Evolutionary conservation across 2,888 invertebrate species (phyloP).

Genomic region (Scaptomyza reducta): DNA sequence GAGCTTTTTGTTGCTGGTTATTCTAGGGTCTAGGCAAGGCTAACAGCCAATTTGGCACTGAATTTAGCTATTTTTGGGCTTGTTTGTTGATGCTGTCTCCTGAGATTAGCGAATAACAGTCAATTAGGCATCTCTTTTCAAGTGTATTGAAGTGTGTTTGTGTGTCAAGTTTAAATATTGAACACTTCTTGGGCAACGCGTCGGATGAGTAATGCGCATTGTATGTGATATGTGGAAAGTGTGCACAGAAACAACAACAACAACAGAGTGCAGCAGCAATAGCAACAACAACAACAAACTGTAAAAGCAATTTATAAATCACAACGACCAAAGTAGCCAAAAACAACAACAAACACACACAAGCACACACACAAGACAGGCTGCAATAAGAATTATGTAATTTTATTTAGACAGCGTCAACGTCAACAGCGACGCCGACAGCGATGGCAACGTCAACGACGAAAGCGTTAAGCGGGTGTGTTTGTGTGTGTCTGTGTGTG

Average conservation of each 20-base stretch:
- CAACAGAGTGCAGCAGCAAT: neutral
- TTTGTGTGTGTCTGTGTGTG: conserved; percentile 23
- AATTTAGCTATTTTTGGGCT: conserved; percentile 2
- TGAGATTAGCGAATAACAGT: conserved; percentile 19
- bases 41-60: conserved; percentile 21
- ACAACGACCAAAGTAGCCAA: conserved; percentile 20
- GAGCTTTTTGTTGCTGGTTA: conserved; percentile 5
- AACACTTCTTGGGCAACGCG: conserved; percentile 58
- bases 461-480: conserved; percentile 10
- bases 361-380: conserved; percentile 18
- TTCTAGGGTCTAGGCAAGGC: conserved; percentile 19
- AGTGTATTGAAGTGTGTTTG: conserved; percentile 10
- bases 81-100: conserved; percentile 7
- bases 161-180: conserved; percentile 69
- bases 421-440: conserved; percentile 25
- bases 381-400: conserved; percentile 67
- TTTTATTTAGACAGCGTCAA: conserved; percentile 52
- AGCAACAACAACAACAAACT: conserved; percentile 23
- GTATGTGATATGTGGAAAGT: conserved; percentile 23
- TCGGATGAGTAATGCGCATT: conserved; percentile 64
- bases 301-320: conserved; percentile 53
- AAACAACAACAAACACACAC: conserved; percentile 2
- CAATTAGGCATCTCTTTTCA: conserved; percentile 14
- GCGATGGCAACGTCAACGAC: conserved; percentile 13
- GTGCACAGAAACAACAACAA: conserved; percentile 17